Evolutionary conservation across 2,888 invertebrate species (phyloP).

Genomic region (Omphaloscelis lunosa): DNA sequence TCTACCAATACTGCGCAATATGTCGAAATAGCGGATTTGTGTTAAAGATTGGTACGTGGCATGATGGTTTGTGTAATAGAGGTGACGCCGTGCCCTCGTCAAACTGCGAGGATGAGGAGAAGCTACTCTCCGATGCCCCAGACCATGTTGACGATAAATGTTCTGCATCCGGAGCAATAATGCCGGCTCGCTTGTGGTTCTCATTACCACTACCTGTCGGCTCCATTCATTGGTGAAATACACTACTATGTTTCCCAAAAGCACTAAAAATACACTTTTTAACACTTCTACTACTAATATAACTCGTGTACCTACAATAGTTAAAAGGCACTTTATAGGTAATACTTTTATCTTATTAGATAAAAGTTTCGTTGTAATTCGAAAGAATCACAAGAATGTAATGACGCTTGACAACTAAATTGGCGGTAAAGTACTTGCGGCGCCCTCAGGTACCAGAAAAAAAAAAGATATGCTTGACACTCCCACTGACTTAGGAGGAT

Average conservation of each 20-base stretch:
- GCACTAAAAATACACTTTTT: neutral
- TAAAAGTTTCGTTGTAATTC: neutral
- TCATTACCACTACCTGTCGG: too few relatives aligned
- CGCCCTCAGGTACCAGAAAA: neutral
- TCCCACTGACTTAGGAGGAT: neutral
- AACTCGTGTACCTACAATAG: neutral
- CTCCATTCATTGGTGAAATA: too few relatives aligned
- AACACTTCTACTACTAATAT: too few relatives aligned
- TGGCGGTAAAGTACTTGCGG: neutral
- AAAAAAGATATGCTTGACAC: neutral
- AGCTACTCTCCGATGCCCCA: neutral
- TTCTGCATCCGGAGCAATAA: neutral
- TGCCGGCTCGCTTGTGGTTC: neutral
- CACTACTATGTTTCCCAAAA: neutral
- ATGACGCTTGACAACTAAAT: too few relatives aligned
- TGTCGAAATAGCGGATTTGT: conserved; percentile 18
- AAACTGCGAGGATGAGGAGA: neutral
- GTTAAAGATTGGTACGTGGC: too few relatives aligned
- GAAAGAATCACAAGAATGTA: neutral
- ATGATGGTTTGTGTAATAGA: too few relatives aligned
- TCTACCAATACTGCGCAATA: conserved; percentile 7
- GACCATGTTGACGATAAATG: neutral
- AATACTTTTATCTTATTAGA: neutral
- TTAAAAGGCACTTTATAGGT: neutral
- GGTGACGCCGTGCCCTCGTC: too few relatives aligned